Evolutionary conservation across 92 coral and sea anemone species (phyloP), one percentile per base, ranked within the genome.

Genomic region (Meandrina meandrites): DNA sequence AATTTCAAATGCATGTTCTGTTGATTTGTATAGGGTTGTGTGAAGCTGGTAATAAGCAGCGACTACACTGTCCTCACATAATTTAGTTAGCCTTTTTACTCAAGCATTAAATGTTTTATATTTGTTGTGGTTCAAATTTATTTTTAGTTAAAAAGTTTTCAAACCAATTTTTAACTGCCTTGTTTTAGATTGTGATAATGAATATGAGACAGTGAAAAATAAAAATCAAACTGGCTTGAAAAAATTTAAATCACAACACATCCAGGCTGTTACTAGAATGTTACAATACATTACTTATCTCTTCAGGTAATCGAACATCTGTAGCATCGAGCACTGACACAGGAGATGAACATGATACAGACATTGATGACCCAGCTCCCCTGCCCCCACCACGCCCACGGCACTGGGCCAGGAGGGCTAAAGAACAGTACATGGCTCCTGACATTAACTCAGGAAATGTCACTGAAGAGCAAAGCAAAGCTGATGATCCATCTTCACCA

Each of bases 371-470:
- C 34, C 94, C 93, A 11, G 86, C 76, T 3, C 94, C 94, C 30
- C 95, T 97, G 12, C 97, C 99, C 68, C 99, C 98, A 70, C 99
- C 99, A 90, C 97, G 98, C 90, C 96, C 98, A 58, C 96, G 94
- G 64, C 98, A 92, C 86, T 95, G 98, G 95, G 98, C 98, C 1
- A 92, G 89, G 78, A 95, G 90, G 82, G 93, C 93, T 36, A 89
- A 92, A 35, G 93, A 89, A 57, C 93, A 92, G 31, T 89, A 86
- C 82, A 87, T 87, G 90, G 86, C 84, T 47, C 80, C 86, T 34
- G 92, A 86, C 47, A 85, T 71, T 54, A 81, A 69, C 51, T 37
- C 96, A n/a, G 58, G 58, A 28, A 82, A 84, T 78, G 32, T 64
- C 11, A 82, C 76, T 24, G 89, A 86, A 53, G 93, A 94, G 24